Evolutionary conservation across 2,888 invertebrate species (phyloP), one percentile per base, ranked within the genome.

Genomic region (Liodrosophila aerea): DNA sequence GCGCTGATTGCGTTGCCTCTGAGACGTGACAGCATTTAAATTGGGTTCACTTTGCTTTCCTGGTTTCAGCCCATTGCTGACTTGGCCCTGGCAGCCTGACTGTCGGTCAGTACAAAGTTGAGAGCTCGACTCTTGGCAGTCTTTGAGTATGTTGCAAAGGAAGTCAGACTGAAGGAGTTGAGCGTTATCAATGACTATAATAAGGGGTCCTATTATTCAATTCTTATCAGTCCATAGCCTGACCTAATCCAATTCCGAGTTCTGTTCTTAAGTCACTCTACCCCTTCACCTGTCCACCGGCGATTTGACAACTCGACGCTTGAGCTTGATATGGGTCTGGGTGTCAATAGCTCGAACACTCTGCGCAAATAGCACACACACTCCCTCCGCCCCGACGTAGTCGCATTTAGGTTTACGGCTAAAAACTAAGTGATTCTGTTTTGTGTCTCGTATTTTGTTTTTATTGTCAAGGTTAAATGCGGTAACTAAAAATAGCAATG

Each of bases 11-110:
- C 61, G 49, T 64, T 53, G 39, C 57, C 37, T 22, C n/a, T 18
- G 53, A 54, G 66, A 84, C 84, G 78, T 82, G 84, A 81, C 72
- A 66, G 72, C 72, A 77, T 81, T 80, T 63, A 69, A 72, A 52
- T 61, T 62, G 33, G 60, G 31, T 47, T 13, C 8, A 39, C 3
- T 39, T 30, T n/a, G 22, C n/a, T 30, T 44, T 18, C 16, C 41
- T 27, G 61, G 63, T 45, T 52, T 57, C 29, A 39, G 41, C 29
- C 67, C 46, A 16, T 49, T 50, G 31, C 49, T 40, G 33, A 29
- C 51, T 62, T 51, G 66, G 52, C 67, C 71, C 50, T 81, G 77
- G 70, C 75, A 59, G 58, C 56, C 36, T 11, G 40, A 31, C 57
- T 68, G 59, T 59, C 73, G 73, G 66, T 68, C 73, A 77, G n/a